These are phyloP conservation scores for Mesorhabditis belari DNA, from an alignment of 2,888 invertebrate genomes.

Conservation along the genomic window DNA sequence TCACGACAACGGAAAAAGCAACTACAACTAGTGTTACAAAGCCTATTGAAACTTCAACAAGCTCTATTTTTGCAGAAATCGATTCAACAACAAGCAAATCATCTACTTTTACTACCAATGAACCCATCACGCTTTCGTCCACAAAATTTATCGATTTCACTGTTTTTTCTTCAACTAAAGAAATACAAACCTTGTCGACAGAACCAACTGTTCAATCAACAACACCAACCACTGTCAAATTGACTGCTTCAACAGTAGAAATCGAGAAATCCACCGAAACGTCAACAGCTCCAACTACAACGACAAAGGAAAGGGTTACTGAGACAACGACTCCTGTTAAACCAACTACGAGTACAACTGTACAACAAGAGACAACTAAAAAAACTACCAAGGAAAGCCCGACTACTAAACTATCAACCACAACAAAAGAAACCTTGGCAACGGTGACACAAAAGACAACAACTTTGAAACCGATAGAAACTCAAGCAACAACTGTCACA, in stretches of 20 bases:
- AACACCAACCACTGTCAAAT: background rate
- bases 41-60: no score
- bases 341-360: background rate
- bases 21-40: background rate
- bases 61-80: no score
- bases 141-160: no score
- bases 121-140: no score
- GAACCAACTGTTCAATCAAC: background rate
- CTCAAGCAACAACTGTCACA: background rate
- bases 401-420: background rate
- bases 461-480: background rate
- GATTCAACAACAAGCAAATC: no score
- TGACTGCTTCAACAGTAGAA: no score
- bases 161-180: no score
- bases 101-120: no score
- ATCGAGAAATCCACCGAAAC: no score
- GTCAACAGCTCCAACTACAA: background rate
- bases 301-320: constrained; percentile 2
- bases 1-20: background rate
- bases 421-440: background rate
- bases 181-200: no score
- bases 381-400: background rate
- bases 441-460: background rate
- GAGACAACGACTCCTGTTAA: background rate
- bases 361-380: background rate